Base-by-base conservation (phyloP, 2,113 vertebrate genomes). In the Macrotus californicus region DNA sequence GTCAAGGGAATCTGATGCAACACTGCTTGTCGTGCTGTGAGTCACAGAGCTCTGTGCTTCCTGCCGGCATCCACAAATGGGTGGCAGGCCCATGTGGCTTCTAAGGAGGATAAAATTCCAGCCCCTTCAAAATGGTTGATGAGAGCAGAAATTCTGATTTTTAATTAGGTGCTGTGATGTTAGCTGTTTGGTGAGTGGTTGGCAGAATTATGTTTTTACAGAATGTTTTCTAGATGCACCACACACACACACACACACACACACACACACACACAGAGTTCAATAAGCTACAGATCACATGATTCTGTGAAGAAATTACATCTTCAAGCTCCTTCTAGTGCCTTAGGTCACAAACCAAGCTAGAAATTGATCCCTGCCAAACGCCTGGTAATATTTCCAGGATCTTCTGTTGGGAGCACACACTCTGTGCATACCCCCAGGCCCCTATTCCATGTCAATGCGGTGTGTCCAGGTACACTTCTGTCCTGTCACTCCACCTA, bases 391-490 rank as follows among this genome's bases (percentile, higher is more conserved):
- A 2, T 14, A 31, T 11, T 70, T 43, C 34, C 8, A 61, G 48
- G 3, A 22, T 43, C 84, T 89, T n/a, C 52, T 39, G 7, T 26
- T 39, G 59, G 8, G 15, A 43, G 43, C 89, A 59, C 41, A 41
- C 16, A 1, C 2, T 12, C 18, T 15, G 61, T 72, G 39, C 10
- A 9, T 4, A 3, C 19, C 7, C 19, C 52, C 50, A 4, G 13
- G 10, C 18, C 7, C 29, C 3, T 5, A 34, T 22, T 82, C 18
- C 8, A 43, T 67, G 77, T 79, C 41, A 15, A 9, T 13, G 12
- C 10, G 26, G 26, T 0, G 7, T 2, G 0, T 36, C 39, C 18
- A 1, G 13, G 0, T 4, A 13, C 72, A 52, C 31, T 36, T 52
- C 46, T 75, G 61, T 72, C 19, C 19, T 12, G 31, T 9, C 10